Evolutionary conservation across 2,113 vertebrate species (phyloP), one percentile per base, ranked within the genome.

Genomic region (Lepisosteus oculatus): DNA sequence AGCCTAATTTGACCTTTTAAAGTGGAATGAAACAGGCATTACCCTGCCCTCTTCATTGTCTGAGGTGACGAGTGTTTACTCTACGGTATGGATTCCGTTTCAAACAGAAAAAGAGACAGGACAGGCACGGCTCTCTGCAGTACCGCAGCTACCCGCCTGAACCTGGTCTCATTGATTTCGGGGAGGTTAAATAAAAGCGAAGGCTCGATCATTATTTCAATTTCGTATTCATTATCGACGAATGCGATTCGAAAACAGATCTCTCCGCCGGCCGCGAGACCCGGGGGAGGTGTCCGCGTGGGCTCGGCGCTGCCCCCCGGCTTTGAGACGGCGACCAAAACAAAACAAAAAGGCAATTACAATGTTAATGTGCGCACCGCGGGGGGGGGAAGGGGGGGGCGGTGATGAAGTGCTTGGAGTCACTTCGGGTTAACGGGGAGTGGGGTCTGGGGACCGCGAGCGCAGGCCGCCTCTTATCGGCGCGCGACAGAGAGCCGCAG

Each of bases 281-380:
- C 29, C 12, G 61, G 64, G 80, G 89, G 81, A n/a, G 1, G 62
- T 41, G 67, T 47, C 80, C 78, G 74, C 59, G 84, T 87, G 83
- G 82, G 77, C 77, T 78, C 77, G 0, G 5, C 56, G 0, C 47
- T 61, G 47, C 13, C n/a, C 43, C 9, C 63, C 77, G 89, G 82
- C 81, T 74, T 78, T 79, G 87, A 87, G 84, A 89, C 85, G 85
- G 76, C 86, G 29, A 29, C 29, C 29, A 29, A 29, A 17, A 17
- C 15, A 17, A 29, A 29, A 29, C 87, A 87, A 93, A 93, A 92
- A 95, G 85, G 91, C 95, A 97, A 97, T 97, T 97, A 94, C 80
- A 74, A 93, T 94, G 95, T 94, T 97, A 97, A 98, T 97, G 93
- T 95, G 92, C 88, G 78, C 72, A 76, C 88, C 84, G 90, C 90